Evolutionary conservation across 2,888 invertebrate genomes (phyloP).

Genomic region (Andrena fulva): DNA sequence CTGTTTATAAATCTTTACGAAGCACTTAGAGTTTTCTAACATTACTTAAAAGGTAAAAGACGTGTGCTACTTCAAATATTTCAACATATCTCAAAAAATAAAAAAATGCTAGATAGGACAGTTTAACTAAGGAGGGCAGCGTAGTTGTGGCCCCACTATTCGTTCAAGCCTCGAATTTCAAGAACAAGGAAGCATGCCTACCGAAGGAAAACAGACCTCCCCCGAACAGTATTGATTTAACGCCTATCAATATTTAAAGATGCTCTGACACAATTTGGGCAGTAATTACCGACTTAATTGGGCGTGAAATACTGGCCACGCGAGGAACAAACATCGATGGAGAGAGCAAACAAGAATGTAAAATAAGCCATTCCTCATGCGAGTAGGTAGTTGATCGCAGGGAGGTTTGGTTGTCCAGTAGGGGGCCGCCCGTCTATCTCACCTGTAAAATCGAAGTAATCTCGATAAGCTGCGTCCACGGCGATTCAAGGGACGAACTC

Average conservation of each 20-base stretch:
- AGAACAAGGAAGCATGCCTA: background rate
- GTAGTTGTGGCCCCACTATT: background rate
- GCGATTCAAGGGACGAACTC: conserved; percentile 39
- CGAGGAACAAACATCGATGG: conserved; percentile 22
- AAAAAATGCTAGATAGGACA: too few species aligned
- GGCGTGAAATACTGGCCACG: conserved; percentile 11
- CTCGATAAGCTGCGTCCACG: conserved; percentile 39
- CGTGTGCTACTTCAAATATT: too few species aligned
- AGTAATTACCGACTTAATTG: conserved; percentile 41
- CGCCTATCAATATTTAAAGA: background rate
- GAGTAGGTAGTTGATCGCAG: conserved; percentile 8
- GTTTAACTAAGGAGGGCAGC: too few species aligned
- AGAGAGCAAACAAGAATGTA: conserved; percentile 29
- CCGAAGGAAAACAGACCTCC: background rate
- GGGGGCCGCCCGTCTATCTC: background rate
- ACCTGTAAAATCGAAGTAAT: conserved; percentile 51
- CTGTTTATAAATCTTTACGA: too few species aligned
- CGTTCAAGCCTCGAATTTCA: background rate
- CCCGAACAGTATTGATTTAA: too few species aligned
- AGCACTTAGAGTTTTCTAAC: too few species aligned
- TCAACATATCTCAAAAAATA: too few species aligned
- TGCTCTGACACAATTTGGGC: background rate
- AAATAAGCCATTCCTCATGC: conserved; percentile 9
- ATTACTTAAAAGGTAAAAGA: too few species aligned
- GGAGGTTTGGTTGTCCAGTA: background rate